These are phyloP conservation scores for Cheilosia scutellata DNA, from an alignment of 2,888 invertebrate species.

Conservation along the genomic window DNA sequence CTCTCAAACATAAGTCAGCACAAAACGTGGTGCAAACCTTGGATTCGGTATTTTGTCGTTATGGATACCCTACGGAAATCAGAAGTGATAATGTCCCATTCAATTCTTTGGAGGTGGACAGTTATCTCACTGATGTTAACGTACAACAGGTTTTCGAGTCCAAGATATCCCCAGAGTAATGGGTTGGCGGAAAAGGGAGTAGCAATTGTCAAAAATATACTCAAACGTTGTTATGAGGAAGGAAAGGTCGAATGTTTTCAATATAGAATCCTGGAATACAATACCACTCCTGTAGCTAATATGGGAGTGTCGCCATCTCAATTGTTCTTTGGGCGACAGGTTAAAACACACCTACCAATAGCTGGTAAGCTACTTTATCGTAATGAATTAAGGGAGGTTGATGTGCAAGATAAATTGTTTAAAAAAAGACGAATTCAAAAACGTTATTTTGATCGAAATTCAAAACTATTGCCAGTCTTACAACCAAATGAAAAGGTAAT, in stretches of 20 bases:
- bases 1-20: no score
- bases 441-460: constrained; percentile 62
- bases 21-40: no score
- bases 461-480: constrained; percentile 55
- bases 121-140: no score
- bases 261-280: constrained; percentile 20
- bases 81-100: constrained; percentile 75
- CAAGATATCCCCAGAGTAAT: no score
- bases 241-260: constrained; percentile 45
- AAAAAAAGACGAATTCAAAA: constrained; percentile 66
- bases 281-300: background rate
- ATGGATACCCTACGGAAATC: constrained; percentile 77
- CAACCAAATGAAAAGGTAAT: constrained; percentile 57
- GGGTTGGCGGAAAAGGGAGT: no score
- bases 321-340: constrained; percentile 59
- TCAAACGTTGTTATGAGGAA: constrained; percentile 61
- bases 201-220: constrained; percentile 67
- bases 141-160: no score
- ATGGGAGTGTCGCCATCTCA: constrained; percentile 51
- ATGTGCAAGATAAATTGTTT: constrained; percentile 53
- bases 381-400: constrained; percentile 38
- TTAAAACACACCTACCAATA: constrained; percentile 65
- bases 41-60: constrained; percentile 16
- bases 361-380: constrained; percentile 44
- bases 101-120: constrained; percentile 49